phyloP scores from a whole-genome alignment of 2,113 vertebrate species.

The Barbus barbus region DNA sequence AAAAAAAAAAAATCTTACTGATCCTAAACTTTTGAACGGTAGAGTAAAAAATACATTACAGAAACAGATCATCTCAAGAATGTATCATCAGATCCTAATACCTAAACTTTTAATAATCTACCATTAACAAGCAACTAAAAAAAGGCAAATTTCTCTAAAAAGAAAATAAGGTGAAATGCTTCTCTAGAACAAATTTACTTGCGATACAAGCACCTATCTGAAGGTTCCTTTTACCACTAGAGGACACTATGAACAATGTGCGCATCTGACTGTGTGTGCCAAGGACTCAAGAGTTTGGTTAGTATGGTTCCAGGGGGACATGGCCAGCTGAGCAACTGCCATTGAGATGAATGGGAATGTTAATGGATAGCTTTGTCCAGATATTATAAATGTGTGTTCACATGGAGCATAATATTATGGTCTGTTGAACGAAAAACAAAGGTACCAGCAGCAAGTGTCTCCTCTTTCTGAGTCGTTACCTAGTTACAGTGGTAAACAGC shows the following conservation, averaged over 20 bases:
- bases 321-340: neutral
- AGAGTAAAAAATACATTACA: neutral
- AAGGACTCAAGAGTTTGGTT: too few relatives aligned
- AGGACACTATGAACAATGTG: neutral
- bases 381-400: neutral
- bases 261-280: neutral
- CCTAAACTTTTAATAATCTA: too few relatives aligned
- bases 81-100: too few relatives aligned
- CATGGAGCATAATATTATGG: neutral
- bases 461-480: neutral
- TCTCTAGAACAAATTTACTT: too few relatives aligned
- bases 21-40: too few relatives aligned
- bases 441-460: neutral
- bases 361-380: neutral
- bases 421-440: neutral
- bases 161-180: neutral
- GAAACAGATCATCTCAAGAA: neutral
- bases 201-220: too few relatives aligned
- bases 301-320: neutral
- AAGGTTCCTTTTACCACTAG: neutral
- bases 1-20: too few relatives aligned
- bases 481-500: neutral
- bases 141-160: neutral
- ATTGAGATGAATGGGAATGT: neutral
- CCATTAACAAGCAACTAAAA: too few relatives aligned